Conservation (phyloP, 2,888 invertebrate genomes). For the Scaptomyza polygonia region DNA sequence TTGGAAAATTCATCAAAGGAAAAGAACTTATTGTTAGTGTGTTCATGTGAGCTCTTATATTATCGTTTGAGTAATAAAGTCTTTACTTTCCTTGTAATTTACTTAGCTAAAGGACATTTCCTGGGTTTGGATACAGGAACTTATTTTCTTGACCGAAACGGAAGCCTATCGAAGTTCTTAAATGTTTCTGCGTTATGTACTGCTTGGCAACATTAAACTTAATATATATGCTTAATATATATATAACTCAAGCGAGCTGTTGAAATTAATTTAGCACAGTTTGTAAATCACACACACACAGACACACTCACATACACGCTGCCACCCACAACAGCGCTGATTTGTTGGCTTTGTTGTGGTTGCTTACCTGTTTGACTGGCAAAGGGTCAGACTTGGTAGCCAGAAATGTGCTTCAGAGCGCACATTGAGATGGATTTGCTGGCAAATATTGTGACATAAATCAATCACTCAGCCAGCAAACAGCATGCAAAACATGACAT, state of each 20-base stretch:
- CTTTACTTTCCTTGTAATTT: too few relatives aligned
- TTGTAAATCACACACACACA: slow-evolving; percentile 21
- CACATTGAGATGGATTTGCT: slow-evolving; percentile 29
- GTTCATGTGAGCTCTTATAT: too few relatives aligned
- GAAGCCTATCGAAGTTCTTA: too few relatives aligned
- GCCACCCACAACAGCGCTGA: slow-evolving; percentile 15
- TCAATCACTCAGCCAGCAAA: slow-evolving; percentile 55
- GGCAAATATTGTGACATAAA: slow-evolving; percentile 66
- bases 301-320: slow-evolving; percentile 9
- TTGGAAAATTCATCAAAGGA: background rate
- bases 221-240: slow-evolving; percentile 4
- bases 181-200: background rate
- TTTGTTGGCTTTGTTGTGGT: slow-evolving; percentile 39
- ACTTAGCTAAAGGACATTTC: too few relatives aligned
- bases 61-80: too few relatives aligned
- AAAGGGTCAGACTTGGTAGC: slow-evolving; percentile 14
- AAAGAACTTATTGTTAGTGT: background rate
- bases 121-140: background rate
- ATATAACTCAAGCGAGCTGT: slow-evolving; percentile 12
- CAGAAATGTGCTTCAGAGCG: slow-evolving; percentile 4
- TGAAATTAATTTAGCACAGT: slow-evolving; percentile 40
- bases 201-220: background rate
- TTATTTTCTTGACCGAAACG: background rate
- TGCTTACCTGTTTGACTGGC: slow-evolving; percentile 35
- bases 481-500: slow-evolving; percentile 47